Conservation (phyloP, 2,888 invertebrate genomes). For the Oasisia sp. region DNA sequence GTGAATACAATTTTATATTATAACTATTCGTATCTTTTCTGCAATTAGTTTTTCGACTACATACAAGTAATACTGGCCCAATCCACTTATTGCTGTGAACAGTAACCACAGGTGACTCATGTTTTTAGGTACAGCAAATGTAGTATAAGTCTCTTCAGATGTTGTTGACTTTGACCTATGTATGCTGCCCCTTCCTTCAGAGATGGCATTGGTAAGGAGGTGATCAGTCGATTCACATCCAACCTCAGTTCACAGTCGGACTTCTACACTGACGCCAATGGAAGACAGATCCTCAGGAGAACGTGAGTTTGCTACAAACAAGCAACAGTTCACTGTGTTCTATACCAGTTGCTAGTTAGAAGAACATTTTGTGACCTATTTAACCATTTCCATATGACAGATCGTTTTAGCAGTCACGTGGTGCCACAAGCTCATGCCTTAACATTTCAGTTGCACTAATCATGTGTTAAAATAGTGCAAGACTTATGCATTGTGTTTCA, state of each 20-base stretch:
- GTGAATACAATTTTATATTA: no score
- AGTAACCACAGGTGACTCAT: background rate
- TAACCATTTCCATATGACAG: no score
- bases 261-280: slow-evolving; percentile 95
- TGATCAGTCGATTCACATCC: slow-evolving; percentile 79
- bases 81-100: background rate
- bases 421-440: no score
- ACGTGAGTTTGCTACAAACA: slow-evolving; percentile 53
- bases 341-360: background rate
- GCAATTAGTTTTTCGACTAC: background rate
- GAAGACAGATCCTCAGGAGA: slow-evolving; percentile 83
- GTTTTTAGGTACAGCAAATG: background rate
- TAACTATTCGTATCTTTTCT: no score
- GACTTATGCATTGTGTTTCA: no score
- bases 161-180: background rate
- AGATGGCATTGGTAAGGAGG: slow-evolving; percentile 80
- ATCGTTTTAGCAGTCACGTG: no score
- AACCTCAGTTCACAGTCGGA: slow-evolving; percentile 45
- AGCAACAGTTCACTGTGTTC: background rate
- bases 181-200: slow-evolving; percentile 34
- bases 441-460: no score
- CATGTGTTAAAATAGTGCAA: no score
- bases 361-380: no score
- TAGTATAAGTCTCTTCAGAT: background rate
- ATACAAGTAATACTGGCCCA: background rate